These are phyloP conservation scores for Meandrusa payeni DNA, from an alignment of 2,888 invertebrate species.

Conservation along the genomic window DNA sequence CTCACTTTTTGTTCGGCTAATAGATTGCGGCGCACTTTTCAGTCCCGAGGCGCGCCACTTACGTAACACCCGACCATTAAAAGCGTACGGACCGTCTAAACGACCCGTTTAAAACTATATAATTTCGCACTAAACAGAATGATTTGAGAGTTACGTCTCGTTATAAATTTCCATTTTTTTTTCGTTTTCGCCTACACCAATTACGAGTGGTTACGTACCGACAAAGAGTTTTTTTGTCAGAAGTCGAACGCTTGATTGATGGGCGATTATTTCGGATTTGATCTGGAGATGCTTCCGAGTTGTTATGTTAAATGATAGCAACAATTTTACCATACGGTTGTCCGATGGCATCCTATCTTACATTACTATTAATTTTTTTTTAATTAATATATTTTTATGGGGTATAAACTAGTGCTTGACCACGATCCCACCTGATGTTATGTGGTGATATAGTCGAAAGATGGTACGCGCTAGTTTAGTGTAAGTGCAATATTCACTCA, in stretches of 20 bases:
- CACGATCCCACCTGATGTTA: too few species aligned
- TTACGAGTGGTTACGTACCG: constrained; percentile 58
- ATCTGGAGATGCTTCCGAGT: constrained; percentile 68
- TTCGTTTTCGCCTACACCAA: constrained; percentile 50
- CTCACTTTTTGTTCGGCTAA: constrained; percentile 69
- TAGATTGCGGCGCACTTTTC: constrained; percentile 68
- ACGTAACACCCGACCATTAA: constrained; percentile 65
- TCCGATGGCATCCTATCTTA: too few species aligned
- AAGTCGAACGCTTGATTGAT: constrained; percentile 66
- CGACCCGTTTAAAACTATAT: constrained; percentile 71
- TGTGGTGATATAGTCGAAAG: too few species aligned
- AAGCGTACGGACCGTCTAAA: constrained; percentile 69
- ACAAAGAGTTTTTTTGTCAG: constrained; percentile 62
- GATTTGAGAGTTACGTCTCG: constrained; percentile 73
- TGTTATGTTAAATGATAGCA: constrained; percentile 52
- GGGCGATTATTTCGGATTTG: constrained; percentile 71
- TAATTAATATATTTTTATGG: too few species aligned
- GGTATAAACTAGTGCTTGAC: too few species aligned
- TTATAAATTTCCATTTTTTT: constrained; percentile 72
- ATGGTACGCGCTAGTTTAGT: too few species aligned
- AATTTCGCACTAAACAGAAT: constrained; percentile 78
- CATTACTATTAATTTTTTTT: too few species aligned
- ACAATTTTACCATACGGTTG: constrained; percentile 42
- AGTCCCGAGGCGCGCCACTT: constrained; percentile 58
- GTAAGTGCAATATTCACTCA: too few species aligned